These are phyloP conservation scores for Cacoxenus indagator DNA, from an alignment of 2,888 invertebrate genomes.

Conservation along the genomic window DNA sequence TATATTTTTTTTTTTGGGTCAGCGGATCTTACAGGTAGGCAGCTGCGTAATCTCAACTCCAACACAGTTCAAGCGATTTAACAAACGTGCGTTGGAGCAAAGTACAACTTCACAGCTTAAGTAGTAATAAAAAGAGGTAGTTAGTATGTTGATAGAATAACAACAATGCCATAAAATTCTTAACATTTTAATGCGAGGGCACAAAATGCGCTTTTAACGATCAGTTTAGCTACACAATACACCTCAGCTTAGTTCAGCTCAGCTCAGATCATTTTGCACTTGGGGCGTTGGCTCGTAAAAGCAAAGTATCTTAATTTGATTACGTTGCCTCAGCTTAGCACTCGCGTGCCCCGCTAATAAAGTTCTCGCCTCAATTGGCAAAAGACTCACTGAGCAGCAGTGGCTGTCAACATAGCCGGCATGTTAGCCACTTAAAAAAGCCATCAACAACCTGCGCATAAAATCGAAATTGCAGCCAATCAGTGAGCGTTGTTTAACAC, in stretches of 20 bases:
- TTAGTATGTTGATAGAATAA: background rate
- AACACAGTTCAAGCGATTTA: too few relatives aligned
- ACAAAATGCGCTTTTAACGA: background rate
- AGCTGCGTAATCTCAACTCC: background rate
- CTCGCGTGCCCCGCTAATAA: background rate
- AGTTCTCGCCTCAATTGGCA: constrained; percentile 6
- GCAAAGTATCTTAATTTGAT: constrained; percentile 11
- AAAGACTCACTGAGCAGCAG: constrained; percentile 25
- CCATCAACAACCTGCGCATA: too few relatives aligned
- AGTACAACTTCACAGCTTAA: too few relatives aligned
- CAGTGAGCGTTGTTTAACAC: too few relatives aligned
- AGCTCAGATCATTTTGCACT: background rate
- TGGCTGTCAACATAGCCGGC: too few relatives aligned
- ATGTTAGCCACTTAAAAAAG: too few relatives aligned
- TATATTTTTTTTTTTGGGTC: background rate
- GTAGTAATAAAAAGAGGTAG: too few relatives aligned
- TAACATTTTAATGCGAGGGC: background rate
- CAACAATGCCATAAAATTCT: background rate
- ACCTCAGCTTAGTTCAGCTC: too few relatives aligned
- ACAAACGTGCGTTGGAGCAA: too few relatives aligned
- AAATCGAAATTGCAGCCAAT: too few relatives aligned
- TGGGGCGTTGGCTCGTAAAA: constrained; percentile 15
- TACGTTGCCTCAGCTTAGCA: background rate
- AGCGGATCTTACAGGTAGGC: background rate
- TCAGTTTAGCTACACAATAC: background rate